These are phyloP conservation scores for Alauda arvensis DNA, from an alignment of 2,797 vertebrate species.

Conservation along the genomic window DNA sequence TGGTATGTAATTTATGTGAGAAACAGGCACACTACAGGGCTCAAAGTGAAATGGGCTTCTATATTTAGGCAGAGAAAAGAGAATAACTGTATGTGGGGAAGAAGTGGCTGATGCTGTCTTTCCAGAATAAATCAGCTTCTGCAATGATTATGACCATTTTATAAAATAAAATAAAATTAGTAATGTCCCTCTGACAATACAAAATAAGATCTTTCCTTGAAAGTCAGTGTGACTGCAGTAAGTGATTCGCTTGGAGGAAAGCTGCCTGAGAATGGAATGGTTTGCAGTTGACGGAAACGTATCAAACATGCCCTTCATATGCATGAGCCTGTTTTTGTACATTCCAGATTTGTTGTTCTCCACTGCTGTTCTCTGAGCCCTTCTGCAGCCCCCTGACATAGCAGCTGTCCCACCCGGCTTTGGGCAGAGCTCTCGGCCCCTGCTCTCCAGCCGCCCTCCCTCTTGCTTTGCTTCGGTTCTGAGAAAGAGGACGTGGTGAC, in stretches of 20 bases:
- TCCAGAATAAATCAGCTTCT: background rate
- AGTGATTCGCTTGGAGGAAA: background rate
- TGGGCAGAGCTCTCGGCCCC: background rate
- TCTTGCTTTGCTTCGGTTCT: background rate
- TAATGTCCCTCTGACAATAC: background rate
- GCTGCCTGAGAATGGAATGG: background rate
- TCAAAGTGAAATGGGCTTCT: background rate
- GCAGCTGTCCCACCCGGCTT: fast-evolving
- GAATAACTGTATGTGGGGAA: background rate
- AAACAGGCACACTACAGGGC: background rate
- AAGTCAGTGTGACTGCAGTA: background rate
- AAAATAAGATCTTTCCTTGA: background rate
- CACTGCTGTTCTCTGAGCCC: background rate
- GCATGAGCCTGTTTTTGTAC: background rate
- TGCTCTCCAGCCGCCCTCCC: background rate
- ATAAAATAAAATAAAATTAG: background rate
- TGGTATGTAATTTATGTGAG: background rate
- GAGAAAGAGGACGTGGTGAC: background rate
- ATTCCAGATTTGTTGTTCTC: background rate
- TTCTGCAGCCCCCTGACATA: background rate
- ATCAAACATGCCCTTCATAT: background rate
- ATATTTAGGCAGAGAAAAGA: background rate
- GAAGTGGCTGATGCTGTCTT: background rate
- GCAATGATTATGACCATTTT: background rate
- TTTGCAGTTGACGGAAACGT: background rate